Percentiles rank a stretch among this genome's conserved stretches.
Evolutionary conservation across 1,140 invertebrate species (phyloP).

Genomic region (Aphaenogaster ashmeadi): DNA sequence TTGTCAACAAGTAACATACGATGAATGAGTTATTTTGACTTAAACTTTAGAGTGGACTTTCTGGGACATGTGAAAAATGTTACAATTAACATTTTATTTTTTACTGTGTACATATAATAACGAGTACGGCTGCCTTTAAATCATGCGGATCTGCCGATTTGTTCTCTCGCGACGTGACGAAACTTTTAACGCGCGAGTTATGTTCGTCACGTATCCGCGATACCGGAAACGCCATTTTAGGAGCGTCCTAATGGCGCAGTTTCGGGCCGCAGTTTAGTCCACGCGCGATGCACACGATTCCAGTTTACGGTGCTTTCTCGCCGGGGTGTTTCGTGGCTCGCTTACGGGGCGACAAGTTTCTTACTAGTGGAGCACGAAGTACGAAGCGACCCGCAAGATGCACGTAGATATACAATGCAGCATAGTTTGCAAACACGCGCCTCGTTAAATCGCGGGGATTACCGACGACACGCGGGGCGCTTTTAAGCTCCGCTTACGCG

Average conservation of each 20-base stretch:
- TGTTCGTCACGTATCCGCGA: conserved; percentile 55
- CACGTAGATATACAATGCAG: conserved; percentile 46
- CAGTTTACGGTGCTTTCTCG: conserved; percentile 42
- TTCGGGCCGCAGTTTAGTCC: conserved; percentile 35
- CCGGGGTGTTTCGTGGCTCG: conserved; percentile 42
- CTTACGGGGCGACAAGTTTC: conserved; percentile 53
- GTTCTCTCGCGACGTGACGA: conserved; percentile 14
- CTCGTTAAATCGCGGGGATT: conserved; percentile 66
- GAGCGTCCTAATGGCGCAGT: conserved; percentile 45
- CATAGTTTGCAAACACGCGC: conserved; percentile 34
- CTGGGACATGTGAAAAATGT: too few species aligned
- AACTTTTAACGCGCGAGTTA: conserved; percentile 50
- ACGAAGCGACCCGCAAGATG: conserved; percentile 36
- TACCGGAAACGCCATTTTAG: conserved; percentile 33
- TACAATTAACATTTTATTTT: too few species aligned
- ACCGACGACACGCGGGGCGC: conserved; percentile 23
- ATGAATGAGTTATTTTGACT: too few species aligned
- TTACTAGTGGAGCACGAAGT: conserved; percentile 39
- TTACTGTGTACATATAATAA: not conserved
- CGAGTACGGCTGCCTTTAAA: not conserved
- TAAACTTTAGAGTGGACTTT: too few species aligned
- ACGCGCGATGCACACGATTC: conserved; percentile 50
- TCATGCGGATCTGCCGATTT: conserved; percentile 6
- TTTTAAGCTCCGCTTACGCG: conserved; percentile 53
- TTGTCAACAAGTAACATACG: too few species aligned